Percentiles rank a stretch among this genome's conserved stretches.
These are phyloP conservation scores for Cygnus buccinator DNA, from an alignment of 2,113 vertebrate species.

Conservation along the genomic window DNA sequence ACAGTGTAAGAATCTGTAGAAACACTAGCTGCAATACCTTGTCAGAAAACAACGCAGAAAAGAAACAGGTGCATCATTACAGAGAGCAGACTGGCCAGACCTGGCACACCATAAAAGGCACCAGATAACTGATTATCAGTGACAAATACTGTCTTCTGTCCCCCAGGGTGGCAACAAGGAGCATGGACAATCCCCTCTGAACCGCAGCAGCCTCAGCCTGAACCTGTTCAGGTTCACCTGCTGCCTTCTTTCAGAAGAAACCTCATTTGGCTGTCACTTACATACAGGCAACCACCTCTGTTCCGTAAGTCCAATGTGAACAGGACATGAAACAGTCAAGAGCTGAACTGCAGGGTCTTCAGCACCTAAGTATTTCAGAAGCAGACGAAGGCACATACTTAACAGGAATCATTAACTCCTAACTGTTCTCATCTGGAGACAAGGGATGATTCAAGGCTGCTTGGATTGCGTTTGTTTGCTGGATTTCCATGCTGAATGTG, in stretches of 20 bases:
- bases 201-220: neutral
- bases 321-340: neutral
- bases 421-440: neutral
- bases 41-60: neutral
- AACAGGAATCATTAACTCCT: neutral
- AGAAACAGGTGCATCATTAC: too few relatives aligned
- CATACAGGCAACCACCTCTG: neutral
- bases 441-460: neutral
- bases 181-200: rapidly evolving
- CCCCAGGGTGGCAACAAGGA: neutral
- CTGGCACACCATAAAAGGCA: neutral
- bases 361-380: neutral
- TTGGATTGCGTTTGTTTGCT: neutral
- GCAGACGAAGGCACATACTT: neutral
- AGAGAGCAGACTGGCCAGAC: neutral
- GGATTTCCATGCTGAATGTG: neutral
- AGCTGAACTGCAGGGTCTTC: neutral
- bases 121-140: neutral
- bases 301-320: neutral
- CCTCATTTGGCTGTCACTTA: neutral
- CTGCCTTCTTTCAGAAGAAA: too few relatives aligned
- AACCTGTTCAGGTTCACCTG: neutral
- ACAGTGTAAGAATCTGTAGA: neutral
- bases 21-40: neutral
- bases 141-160: too few relatives aligned